phyloP scores from a whole-genome alignment of 2,113 vertebrate genomes.

The Platanista minor region DNA sequence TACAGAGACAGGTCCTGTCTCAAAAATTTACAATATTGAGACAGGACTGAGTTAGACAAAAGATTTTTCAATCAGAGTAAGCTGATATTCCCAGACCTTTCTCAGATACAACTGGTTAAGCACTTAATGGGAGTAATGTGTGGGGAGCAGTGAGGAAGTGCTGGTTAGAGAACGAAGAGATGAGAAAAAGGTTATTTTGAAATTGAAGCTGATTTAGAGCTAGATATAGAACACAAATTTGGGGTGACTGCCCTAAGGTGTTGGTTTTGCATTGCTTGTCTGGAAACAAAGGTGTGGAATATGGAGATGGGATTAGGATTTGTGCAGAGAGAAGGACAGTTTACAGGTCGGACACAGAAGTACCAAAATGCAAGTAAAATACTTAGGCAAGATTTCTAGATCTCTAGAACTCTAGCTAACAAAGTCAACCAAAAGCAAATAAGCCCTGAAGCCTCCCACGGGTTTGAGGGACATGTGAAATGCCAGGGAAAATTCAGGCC shows the following conservation, averaged over 20 bases:
- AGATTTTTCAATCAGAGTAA: neutral
- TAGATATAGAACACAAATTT: neutral
- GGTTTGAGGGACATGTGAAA: neutral
- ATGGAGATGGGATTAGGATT: neutral
- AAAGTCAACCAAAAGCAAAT: neutral
- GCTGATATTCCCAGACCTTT: neutral
- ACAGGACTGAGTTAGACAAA: neutral
- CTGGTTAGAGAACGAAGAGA: neutral
- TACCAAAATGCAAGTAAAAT: neutral
- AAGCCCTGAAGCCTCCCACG: neutral
- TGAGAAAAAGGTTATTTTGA: neutral
- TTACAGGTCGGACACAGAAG: neutral
- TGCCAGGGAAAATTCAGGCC: neutral
- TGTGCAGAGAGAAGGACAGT: neutral
- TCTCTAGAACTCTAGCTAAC: neutral
- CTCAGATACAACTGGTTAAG: neutral
- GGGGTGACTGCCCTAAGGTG: neutral
- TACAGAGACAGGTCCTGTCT: too few relatives aligned
- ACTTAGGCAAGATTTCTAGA: neutral
- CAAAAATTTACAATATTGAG: neutral
- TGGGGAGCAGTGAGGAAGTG: neutral
- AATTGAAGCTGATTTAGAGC: neutral
- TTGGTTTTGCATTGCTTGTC: neutral
- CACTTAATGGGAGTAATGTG: neutral
- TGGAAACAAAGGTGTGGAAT: neutral